Conservation (phyloP, 2,113 vertebrate genomes). For the Pyxicephalus adspersus region DNA sequence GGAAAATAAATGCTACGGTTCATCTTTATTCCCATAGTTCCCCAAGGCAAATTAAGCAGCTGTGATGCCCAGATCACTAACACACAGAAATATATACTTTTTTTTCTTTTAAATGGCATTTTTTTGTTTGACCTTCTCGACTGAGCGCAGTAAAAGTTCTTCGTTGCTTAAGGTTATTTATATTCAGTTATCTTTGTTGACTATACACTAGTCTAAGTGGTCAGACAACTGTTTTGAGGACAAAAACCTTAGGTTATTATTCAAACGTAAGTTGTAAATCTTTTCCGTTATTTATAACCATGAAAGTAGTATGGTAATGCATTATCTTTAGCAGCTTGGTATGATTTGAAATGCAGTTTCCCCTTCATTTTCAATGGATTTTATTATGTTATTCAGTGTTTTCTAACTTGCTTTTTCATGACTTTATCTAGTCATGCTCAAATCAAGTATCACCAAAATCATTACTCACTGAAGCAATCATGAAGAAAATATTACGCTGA, state of each 20-base stretch:
- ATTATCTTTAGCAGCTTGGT: conserved; percentile 60
- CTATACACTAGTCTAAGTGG: conserved; percentile 63
- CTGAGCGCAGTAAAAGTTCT: conserved; percentile 63
- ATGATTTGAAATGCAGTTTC: conserved; percentile 62
- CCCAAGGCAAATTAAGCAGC: conserved; percentile 52
- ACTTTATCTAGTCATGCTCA: conserved; percentile 63
- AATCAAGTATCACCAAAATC: conserved; percentile 65
- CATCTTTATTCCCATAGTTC: conserved; percentile 46
- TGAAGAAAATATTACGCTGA: conserved; percentile 69
- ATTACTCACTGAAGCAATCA: conserved; percentile 72
- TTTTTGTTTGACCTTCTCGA: conserved; percentile 67
- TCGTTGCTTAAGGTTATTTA: conserved; percentile 69
- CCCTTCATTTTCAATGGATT: conserved; percentile 57
- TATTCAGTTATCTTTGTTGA: conserved; percentile 63
- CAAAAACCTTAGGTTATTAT: conserved; percentile 64
- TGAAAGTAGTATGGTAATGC: conserved; percentile 11
- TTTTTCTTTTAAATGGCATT: conserved; percentile 52
- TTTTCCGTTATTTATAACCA: conserved; percentile 24
- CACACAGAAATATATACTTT: conserved; percentile 56
- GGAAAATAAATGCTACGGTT: conserved; percentile 45
- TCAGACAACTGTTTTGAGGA: conserved; percentile 63
- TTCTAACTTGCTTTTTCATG: conserved; percentile 58
- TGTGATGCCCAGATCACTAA: conserved; percentile 59
- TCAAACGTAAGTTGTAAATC: conserved; percentile 59
- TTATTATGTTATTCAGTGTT: conserved; percentile 60